Conservation (phyloP, 2,888 invertebrate species). For the Thera obeliscata region DNA sequence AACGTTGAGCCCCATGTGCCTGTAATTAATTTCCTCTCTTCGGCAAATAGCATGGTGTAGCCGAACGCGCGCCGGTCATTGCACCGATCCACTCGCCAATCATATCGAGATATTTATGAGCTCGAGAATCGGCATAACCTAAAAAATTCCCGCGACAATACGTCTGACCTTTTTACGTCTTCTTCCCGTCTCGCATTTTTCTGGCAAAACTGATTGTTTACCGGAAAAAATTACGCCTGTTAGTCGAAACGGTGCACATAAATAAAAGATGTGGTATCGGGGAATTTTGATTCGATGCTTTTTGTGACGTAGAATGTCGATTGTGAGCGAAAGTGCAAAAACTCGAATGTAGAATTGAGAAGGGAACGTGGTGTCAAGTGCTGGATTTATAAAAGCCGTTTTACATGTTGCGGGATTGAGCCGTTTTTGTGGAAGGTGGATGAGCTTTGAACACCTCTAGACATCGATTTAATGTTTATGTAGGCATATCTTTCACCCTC, state of each 20-base stretch:
- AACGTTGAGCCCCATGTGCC: no score
- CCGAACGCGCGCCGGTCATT: slow-evolving; percentile 50
- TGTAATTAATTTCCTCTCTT: slow-evolving; percentile 5
- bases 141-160: slow-evolving; percentile 67
- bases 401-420: slow-evolving; percentile 50
- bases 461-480: neutral
- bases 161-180: slow-evolving; percentile 74
- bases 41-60: slow-evolving; percentile 28
- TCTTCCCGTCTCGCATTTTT: slow-evolving; percentile 81
- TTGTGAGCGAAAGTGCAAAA: slow-evolving; percentile 68
- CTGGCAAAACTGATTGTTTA: slow-evolving; percentile 84
- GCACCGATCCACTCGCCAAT: slow-evolving; percentile 60
- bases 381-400: slow-evolving; percentile 60
- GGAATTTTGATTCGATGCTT: slow-evolving; percentile 82
- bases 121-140: slow-evolving; percentile 47
- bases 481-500: neutral
- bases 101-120: slow-evolving; percentile 77
- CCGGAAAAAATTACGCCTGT: slow-evolving; percentile 84
- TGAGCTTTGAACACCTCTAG: slow-evolving; percentile 16
- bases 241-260: slow-evolving; percentile 76
- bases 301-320: slow-evolving; percentile 67
- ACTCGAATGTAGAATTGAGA: slow-evolving; percentile 66
- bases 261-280: slow-evolving; percentile 78
- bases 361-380: slow-evolving; percentile 72
- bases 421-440: slow-evolving; percentile 33